phyloP scores from a whole-genome alignment of 1,140 invertebrate genomes.

The Neuroterus valhalla region DNA sequence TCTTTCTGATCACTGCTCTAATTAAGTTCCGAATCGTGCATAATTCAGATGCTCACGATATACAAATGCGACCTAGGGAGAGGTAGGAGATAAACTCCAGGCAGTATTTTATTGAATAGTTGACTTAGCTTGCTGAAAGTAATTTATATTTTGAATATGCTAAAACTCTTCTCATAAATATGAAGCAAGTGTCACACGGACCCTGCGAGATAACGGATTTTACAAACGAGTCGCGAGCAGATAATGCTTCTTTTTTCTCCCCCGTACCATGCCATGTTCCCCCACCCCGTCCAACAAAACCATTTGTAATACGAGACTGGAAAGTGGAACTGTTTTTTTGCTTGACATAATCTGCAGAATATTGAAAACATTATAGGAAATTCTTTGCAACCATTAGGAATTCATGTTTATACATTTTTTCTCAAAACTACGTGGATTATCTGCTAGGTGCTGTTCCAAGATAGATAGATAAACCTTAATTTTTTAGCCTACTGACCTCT shows the following conservation, averaged over 20 bases:
- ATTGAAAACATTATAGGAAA: no score
- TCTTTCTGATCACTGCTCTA: no score
- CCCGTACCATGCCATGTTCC: no score
- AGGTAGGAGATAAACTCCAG: constrained; percentile 59
- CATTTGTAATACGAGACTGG: constrained; percentile 11
- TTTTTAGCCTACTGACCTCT: no score
- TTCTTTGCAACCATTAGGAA: no score
- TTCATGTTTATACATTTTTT: no score
- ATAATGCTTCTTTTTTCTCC: constrained; percentile 37
- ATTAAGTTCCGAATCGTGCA: constrained; percentile 49
- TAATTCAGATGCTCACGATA: constrained; percentile 50
- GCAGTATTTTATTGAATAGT: constrained; percentile 68
- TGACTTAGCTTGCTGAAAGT: constrained; percentile 66
- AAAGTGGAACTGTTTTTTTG: background rate
- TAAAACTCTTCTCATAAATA: constrained; percentile 70
- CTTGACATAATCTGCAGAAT: background rate
- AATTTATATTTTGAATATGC: constrained; percentile 71
- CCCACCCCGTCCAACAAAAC: constrained; percentile 1
- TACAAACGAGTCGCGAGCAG: constrained; percentile 56
- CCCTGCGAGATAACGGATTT: constrained; percentile 65
- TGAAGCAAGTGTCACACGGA: constrained; percentile 59
- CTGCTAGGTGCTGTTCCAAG: no score
- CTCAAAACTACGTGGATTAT: no score
- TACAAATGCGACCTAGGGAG: background rate
- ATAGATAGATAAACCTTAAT: no score